Conservation (phyloP, 2,888 invertebrate genomes). For the Leistus spinibarbis region DNA sequence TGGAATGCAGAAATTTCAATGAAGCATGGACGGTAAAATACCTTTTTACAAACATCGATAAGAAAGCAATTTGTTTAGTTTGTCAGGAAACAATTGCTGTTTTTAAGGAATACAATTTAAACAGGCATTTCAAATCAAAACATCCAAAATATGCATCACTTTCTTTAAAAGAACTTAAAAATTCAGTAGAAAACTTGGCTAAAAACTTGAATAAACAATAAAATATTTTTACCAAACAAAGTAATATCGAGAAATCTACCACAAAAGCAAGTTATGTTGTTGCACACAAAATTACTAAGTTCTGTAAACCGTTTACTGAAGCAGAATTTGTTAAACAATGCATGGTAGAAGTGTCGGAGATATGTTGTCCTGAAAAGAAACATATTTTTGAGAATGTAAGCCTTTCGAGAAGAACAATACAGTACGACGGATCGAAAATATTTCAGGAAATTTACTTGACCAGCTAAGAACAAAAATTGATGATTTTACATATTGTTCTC, state of each 20-base stretch:
- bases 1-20: conserved; percentile 36
- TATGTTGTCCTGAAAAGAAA: conserved; percentile 42
- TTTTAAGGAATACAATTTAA: conserved; percentile 42
- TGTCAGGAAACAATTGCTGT: conserved; percentile 41
- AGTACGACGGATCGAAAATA: conserved; percentile 36
- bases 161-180: conserved; percentile 29
- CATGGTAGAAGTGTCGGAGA: conserved; percentile 37
- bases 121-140: conserved; percentile 39
- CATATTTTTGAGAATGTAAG: conserved; percentile 41
- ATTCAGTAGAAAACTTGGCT: conserved; percentile 22
- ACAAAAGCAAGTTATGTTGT: conserved; percentile 41
- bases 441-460: conserved; percentile 34
- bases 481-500: conserved; percentile 35
- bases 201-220: conserved; percentile 26
- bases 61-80: conserved; percentile 42
- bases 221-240: no score
- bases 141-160: conserved; percentile 20
- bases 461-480: conserved; percentile 36
- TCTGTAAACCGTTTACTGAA: conserved; percentile 34
- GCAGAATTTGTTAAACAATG: conserved; percentile 40
- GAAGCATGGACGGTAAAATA: conserved; percentile 42
- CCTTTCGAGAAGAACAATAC: conserved; percentile 44
- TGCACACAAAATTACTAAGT: conserved; percentile 40
- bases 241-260: no score
- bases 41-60: conserved; percentile 43